Base-by-base conservation (phyloP, 1,140 invertebrate genomes). In the Zaprionus tsacasi region DNA sequence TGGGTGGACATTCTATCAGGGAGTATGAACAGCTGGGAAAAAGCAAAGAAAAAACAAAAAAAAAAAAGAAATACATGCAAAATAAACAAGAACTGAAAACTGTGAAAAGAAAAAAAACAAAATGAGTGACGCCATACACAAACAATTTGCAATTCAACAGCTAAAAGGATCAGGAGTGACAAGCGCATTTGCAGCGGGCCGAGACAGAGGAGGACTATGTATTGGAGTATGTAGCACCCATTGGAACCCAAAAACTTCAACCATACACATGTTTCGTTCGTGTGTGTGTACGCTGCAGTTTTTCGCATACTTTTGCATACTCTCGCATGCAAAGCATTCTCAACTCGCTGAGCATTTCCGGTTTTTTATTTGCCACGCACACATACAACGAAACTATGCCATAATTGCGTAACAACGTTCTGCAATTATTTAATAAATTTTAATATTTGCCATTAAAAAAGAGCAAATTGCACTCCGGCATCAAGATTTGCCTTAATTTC, bases 121-220 rank as follows among this genome's bases (percentile, higher is more conserved):
- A 88, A 72, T 83, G 82, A 63, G 82, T 75, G 70, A 81, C 83
- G 74, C 74, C 83, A 89, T 75, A 79, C 79, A 83, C 85, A 89
- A 83, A 89, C 85, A 89, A 89, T 89, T 89, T 89, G 85, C 85
- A 89, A 89, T 89, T 89, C 85, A 89, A 89, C 85, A 89, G 85
- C 85, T 85, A 73, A 89, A 79, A 77, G 85, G 85, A 89, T 89
- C 85, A 89, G 86, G 81, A 88, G 80, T 74, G 75, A 88, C 83
- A 88, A 89, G 83, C 83, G 83, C 83, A 88, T 78, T 87, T 87
- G 76, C 79, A 33, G 45, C 12, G 27, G 0, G 15, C 7, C 11
- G 4, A n/a, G 1, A 5, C 17, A 1, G 30, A 35, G 33, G 13
- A 8, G 58, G n/a, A 45, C 15, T 13, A 1, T 7, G 48, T 21